Conservation (phyloP, 37 sponge, comb jelly and placozoan genomes). For the Aphrocallistes beatrix region DNA sequence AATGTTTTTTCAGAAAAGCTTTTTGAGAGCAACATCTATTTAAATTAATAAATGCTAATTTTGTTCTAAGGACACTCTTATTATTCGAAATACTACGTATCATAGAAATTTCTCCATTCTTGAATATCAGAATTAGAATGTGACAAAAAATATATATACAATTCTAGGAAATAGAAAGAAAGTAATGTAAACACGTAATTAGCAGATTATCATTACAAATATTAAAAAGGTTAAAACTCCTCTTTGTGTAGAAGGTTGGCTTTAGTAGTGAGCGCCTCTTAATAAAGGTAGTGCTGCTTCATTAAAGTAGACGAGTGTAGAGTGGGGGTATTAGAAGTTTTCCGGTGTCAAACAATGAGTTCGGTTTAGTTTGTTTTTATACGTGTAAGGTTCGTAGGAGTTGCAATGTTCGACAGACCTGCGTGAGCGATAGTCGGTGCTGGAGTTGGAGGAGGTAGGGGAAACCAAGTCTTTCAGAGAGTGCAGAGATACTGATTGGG, state of each 20-base stretch:
- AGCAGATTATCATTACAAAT: neutral
- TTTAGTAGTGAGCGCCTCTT: neutral
- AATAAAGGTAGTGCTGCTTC: neutral
- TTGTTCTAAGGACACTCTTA: too few relatives aligned
- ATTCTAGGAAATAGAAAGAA: neutral
- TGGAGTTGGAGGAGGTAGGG: neutral
- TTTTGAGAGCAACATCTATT: too few relatives aligned
- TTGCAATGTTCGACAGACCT: too few relatives aligned
- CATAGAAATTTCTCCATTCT: neutral
- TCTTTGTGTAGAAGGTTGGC: neutral
- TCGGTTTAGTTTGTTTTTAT: too few relatives aligned
- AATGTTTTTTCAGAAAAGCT: too few relatives aligned
- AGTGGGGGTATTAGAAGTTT: neutral
- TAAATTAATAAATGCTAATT: too few relatives aligned
- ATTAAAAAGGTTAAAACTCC: conserved; percentile 11
- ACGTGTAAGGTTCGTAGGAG: too few relatives aligned
- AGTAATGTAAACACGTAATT: neutral
- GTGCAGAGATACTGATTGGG: neutral
- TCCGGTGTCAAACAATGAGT: too few relatives aligned
- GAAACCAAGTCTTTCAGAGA: neutral
- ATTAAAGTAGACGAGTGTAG: neutral
- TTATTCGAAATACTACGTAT: neutral
- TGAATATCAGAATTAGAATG: conserved; percentile 18
- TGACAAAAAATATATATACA: neutral
- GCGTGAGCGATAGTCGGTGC: too few relatives aligned